Conservation (phyloP, 2,113 vertebrate genomes). For the Perca fluviatilis region DNA sequence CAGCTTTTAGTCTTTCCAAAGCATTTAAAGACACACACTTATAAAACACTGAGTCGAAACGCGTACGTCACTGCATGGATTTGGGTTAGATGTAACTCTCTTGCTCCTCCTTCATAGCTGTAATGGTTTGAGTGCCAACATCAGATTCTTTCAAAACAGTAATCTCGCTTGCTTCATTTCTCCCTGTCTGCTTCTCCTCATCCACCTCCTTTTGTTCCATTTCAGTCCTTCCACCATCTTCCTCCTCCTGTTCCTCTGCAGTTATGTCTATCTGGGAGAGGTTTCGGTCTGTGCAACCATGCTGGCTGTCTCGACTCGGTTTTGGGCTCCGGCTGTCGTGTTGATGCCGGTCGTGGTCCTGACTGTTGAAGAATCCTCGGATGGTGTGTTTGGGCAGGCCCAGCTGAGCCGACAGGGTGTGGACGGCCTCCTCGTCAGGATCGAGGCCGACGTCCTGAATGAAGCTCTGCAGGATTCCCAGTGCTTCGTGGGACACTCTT, state of each 20-base stretch:
- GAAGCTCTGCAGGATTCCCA: slow-evolving; percentile 96
- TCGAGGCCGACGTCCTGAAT: slow-evolving; percentile 95
- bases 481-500: slow-evolving; percentile 92
- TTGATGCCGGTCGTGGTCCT: slow-evolving; percentile 71
- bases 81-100: slow-evolving; percentile 78
- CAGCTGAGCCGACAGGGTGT: slow-evolving; percentile 95
- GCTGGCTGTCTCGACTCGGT: slow-evolving; percentile 11
- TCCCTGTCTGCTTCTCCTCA: slow-evolving; percentile 5
- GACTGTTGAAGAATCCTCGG: slow-evolving; percentile 96
- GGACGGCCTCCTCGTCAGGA: slow-evolving; percentile 96
- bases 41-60: slow-evolving; percentile 13
- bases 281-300: slow-evolving; percentile 12
- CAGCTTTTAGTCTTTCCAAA: slow-evolving; percentile 23
- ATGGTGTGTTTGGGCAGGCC: slow-evolving; percentile 95
- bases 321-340: slow-evolving; percentile 37
- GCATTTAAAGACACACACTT: slow-evolving; percentile 12
- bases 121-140: slow-evolving; percentile 87
- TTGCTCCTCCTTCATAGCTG: slow-evolving; percentile 92
- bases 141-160: slow-evolving; percentile 89
- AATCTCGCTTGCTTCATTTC: slow-evolving; percentile 69
- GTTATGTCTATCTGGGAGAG: slow-evolving; percentile 21
- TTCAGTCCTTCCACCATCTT: slow-evolving; percentile 25
- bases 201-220: slow-evolving; percentile 19
- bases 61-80: slow-evolving; percentile 15
- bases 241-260: slow-evolving; percentile 24